Conservation (phyloP, 2,113 vertebrate species). For the Grammomys dolichurus region DNA sequence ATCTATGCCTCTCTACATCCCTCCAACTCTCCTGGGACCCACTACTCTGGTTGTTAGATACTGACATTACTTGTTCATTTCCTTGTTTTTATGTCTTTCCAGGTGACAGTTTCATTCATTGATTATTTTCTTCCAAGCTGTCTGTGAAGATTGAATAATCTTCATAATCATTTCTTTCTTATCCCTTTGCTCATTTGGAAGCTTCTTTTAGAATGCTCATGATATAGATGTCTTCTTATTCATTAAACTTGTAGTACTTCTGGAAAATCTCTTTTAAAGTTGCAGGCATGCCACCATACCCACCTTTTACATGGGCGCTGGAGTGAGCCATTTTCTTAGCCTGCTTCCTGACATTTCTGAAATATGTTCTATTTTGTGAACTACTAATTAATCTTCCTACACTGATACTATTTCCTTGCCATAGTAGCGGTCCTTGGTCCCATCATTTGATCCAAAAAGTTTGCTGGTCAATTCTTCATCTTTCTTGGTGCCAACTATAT, state of each 20-base stretch:
- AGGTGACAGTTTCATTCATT: background rate
- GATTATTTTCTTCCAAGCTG: background rate
- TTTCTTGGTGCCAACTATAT: slow-evolving; percentile 26
- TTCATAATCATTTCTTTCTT: background rate
- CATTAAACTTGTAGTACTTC: slow-evolving; percentile 18
- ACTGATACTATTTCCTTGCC: background rate
- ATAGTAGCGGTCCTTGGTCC: background rate
- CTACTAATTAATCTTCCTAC: background rate
- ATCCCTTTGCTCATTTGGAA: slow-evolving; percentile 5
- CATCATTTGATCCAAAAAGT: slow-evolving; percentile 9
- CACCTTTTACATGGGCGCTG: background rate
- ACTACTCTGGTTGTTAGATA: background rate
- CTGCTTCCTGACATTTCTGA: slow-evolving; percentile 10
- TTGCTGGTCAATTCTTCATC: background rate
- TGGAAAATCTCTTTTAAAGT: background rate
- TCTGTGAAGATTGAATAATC: background rate
- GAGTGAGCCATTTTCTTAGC: background rate
- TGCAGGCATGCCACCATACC: background rate
- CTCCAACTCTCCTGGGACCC: background rate
- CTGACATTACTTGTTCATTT: background rate
- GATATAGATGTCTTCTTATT: background rate
- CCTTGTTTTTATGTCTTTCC: background rate
- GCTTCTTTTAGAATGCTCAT: background rate
- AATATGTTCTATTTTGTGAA: slow-evolving; percentile 1
- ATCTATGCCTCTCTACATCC: background rate